Evolutionary conservation across 1,140 invertebrate species (phyloP).

Genomic region (Xylocopa sonorina): DNA sequence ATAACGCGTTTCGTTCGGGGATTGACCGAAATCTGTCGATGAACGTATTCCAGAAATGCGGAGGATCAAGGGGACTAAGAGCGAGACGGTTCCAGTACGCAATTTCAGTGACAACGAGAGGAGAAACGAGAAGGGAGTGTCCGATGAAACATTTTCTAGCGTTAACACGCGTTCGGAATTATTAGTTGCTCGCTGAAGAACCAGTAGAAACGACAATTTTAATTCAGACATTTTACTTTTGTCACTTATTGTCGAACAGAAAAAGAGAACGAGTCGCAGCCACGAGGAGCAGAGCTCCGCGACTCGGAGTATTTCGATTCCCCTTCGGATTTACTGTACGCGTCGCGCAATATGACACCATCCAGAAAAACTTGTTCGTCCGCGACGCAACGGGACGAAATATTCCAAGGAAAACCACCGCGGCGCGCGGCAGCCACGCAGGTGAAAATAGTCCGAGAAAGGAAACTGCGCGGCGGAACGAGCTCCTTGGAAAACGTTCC

Average conservation of each 20-base stretch:
- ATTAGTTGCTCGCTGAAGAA: too few species aligned
- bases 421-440: background rate
- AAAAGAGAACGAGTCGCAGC: background rate
- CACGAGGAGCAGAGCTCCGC: background rate
- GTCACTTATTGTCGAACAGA: too few species aligned
- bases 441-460: constrained; percentile 40
- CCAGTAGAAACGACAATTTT: too few species aligned
- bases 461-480: constrained; percentile 15
- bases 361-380: constrained; percentile 54
- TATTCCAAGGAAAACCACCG: constrained; percentile 63
- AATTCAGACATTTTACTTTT: too few species aligned
- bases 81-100: background rate
- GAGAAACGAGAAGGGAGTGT: background rate
- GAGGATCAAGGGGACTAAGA: background rate
- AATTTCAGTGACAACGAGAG: background rate
- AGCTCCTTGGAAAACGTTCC: background rate
- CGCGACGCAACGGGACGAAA: constrained; percentile 36
- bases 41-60: background rate
- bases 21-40: background rate
- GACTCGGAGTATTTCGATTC: background rate
- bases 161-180: too few species aligned
- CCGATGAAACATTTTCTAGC: too few species aligned
- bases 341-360: constrained; percentile 6
- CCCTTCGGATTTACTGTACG: background rate
- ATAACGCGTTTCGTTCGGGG: background rate